These are phyloP conservation scores for Acleris cristana DNA, from an alignment of 2,888 invertebrate genomes.

Conservation along the genomic window DNA sequence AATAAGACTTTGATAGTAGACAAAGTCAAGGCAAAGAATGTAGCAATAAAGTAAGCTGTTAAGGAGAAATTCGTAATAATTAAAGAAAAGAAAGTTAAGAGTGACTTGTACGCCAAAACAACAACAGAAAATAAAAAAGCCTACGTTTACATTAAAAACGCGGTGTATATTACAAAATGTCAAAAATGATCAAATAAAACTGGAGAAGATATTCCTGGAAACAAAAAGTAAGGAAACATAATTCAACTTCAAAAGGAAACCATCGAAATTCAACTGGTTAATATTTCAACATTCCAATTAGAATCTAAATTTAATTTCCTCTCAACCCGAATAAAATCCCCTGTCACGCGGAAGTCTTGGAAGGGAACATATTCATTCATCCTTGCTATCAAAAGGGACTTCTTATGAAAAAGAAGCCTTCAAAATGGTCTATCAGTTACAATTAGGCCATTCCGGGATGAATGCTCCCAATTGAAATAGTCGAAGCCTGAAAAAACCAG, in stretches of 20 bases:
- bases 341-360: conserved; percentile 26
- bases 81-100: too few relatives aligned
- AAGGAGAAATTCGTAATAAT: too few relatives aligned
- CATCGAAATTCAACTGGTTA: background rate
- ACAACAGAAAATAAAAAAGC: too few relatives aligned
- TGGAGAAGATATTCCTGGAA: too few relatives aligned
- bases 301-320: conserved; percentile 13
- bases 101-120: too few relatives aligned
- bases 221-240: background rate
- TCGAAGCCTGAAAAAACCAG: conserved; percentile 16
- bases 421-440: conserved; percentile 46
- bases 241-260: conserved; percentile 2
- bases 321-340: conserved; percentile 6
- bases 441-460: conserved; percentile 49
- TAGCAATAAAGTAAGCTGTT: too few relatives aligned
- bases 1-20: conserved; percentile 36
- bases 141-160: too few relatives aligned
- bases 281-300: conserved; percentile 9
- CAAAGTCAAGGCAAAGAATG: background rate
- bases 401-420: conserved; percentile 36
- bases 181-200: too few relatives aligned
- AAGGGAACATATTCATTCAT: conserved; percentile 32
- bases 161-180: too few relatives aligned
- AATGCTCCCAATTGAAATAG: conserved; percentile 45
- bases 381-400: conserved; percentile 20